Conservation (phyloP, 2,888 invertebrate genomes). For the Lomographa bimaculata region DNA sequence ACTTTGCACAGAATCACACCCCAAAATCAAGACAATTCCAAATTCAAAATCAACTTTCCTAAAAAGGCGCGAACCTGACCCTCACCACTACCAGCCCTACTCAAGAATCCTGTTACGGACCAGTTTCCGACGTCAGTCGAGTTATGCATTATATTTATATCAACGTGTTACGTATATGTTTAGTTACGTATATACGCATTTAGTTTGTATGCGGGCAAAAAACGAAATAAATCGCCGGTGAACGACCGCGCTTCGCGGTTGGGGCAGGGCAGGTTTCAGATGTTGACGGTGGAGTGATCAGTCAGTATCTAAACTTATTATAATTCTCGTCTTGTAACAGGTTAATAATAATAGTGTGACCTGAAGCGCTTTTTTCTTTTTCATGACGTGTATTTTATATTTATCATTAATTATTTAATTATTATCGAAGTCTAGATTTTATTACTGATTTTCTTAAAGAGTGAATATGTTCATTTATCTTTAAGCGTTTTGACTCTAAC, state of each 20-base stretch:
- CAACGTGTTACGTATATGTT: constrained; percentile 57
- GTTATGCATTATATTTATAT: constrained; percentile 66
- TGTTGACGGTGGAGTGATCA: constrained; percentile 34
- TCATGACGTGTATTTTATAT: no score
- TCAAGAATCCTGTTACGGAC: constrained; percentile 64
- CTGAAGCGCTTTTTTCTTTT: no score
- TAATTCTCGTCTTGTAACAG: no score
- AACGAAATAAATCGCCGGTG: constrained; percentile 75
- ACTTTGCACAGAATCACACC: no score
- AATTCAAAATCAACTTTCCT: no score
- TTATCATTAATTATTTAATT: no score
- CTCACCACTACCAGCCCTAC: constrained; percentile 13
- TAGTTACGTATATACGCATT: constrained; percentile 59
- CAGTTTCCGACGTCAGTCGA: constrained; percentile 66
- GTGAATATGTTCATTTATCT: no score
- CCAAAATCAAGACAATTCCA: no score
- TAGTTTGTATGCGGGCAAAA: constrained; percentile 77
- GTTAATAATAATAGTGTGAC: no score
- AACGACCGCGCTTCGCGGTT: constrained; percentile 69
- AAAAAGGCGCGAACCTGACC: constrained; percentile 14
- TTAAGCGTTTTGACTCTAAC: no score
- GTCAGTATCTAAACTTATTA: constrained; percentile 5
- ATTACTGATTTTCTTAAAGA: no score
- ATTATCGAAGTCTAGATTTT: no score
- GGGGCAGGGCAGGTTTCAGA: constrained; percentile 69